phyloP scores from a whole-genome alignment of 2,113 vertebrate genomes.

The Hiodon tergisus region DNA sequence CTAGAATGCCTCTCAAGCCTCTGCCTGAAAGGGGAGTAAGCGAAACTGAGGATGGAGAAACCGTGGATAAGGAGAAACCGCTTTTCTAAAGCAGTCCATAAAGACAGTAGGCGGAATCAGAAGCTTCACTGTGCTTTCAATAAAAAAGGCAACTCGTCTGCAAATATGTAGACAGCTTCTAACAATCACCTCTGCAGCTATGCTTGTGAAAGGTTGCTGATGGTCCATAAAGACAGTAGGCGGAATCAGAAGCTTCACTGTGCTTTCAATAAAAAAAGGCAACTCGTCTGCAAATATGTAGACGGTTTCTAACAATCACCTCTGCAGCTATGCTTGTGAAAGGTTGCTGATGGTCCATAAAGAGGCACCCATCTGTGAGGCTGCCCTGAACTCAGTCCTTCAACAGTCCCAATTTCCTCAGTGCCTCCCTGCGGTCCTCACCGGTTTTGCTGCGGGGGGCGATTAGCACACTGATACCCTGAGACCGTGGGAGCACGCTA shows the following conservation, averaged over 20 bases:
- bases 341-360: no score
- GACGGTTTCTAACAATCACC: background rate
- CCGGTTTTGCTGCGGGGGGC: slow-evolving; percentile 62
- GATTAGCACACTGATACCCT: slow-evolving; percentile 79
- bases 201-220: background rate
- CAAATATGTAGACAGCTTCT: background rate
- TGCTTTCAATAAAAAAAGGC: background rate
- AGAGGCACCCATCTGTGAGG: background rate
- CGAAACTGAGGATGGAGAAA: no score
- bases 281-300: background rate
- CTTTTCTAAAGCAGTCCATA: no score
- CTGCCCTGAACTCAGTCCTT: slow-evolving; percentile 60
- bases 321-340: background rate
- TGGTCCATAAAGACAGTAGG: no score
- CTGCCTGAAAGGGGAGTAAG: no score
- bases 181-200: background rate
- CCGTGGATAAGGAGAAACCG: no score
- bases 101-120: no score
- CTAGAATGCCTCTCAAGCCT: no score
- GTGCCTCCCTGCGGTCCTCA: slow-evolving; percentile 67
- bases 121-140: no score
- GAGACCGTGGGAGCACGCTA: slow-evolving; percentile 59
- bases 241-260: no score
- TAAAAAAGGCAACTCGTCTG: background rate
- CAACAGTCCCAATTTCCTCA: slow-evolving; percentile 83